Conservation (phyloP, 2,888 invertebrate species). For the Entomobrya proxima region DNA sequence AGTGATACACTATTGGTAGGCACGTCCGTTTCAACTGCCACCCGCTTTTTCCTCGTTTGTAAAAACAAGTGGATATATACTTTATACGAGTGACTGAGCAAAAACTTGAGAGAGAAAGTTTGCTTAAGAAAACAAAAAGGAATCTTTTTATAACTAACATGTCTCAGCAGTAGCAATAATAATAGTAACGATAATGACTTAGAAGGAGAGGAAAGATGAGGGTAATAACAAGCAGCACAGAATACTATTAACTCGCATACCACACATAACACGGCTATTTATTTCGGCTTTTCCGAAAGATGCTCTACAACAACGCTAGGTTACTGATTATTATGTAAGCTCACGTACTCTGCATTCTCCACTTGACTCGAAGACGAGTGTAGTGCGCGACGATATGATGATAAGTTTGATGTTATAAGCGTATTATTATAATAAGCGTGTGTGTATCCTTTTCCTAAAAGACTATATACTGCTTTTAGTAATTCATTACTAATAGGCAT, state of each 20-base stretch:
- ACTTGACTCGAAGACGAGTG: slow-evolving; percentile 13
- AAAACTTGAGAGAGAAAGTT: slow-evolving; percentile 38
- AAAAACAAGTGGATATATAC: neutral
- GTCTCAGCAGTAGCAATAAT: slow-evolving; percentile 10
- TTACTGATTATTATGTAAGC: slow-evolving; percentile 53
- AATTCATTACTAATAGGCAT: neutral
- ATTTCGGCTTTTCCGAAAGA: neutral
- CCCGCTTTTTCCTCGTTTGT: neutral
- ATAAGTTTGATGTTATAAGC: too few species aligned
- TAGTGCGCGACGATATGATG: too few species aligned
- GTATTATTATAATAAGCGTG: too few species aligned
- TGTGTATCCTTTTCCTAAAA: neutral
- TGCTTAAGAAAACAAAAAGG: neutral
- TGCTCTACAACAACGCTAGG: neutral
- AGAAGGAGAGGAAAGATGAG: neutral
- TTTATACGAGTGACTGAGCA: neutral
- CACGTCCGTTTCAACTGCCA: neutral
- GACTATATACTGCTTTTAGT: neutral
- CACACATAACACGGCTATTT: neutral
- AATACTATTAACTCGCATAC: slow-evolving; percentile 6
- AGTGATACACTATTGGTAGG: neutral
- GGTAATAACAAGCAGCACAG: neutral
- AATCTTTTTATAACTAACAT: neutral
- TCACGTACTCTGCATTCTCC: slow-evolving; percentile 49
- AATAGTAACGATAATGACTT: neutral